These are phyloP conservation scores for Diachasma alloeum DNA, from an alignment of 1,140 invertebrate genomes.

Conservation along the genomic window DNA sequence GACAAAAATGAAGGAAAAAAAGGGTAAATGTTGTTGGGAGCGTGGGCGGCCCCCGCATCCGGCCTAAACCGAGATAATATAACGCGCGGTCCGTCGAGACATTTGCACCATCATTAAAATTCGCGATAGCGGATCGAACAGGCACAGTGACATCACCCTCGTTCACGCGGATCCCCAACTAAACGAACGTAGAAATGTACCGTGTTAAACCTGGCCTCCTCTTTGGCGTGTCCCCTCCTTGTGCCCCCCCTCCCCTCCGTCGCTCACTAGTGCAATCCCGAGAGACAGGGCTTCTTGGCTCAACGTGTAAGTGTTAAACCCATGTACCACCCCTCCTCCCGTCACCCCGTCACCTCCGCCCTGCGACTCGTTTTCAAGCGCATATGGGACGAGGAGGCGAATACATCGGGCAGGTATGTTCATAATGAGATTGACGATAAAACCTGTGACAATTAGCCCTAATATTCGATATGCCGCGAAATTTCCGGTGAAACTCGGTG, in stretches of 20 bases:
- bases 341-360: too few relatives aligned
- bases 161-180: conserved; percentile 58
- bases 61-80: conserved; percentile 65
- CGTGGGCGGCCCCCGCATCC: conserved; percentile 63
- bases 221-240: conserved; percentile 18
- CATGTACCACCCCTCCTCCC: too few relatives aligned
- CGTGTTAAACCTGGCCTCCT: conserved; percentile 39
- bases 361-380: background rate
- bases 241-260: background rate
- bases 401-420: conserved; percentile 55
- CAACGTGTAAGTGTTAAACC: background rate
- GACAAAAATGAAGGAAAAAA: background rate
- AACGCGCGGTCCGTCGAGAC: conserved; percentile 59
- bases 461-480: conserved; percentile 36
- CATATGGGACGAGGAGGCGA: conserved; percentile 9
- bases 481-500: background rate
- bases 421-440: conserved; percentile 59
- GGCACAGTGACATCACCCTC: conserved; percentile 62
- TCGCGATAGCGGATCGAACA: conserved; percentile 66
- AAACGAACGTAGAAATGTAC: conserved; percentile 58
- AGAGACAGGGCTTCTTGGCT: background rate
- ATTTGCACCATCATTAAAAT: conserved; percentile 68
- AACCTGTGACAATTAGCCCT: conserved; percentile 55
- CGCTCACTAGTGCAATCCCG: background rate
- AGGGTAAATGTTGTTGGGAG: conserved; percentile 35